Evolutionary conservation across 2,888 invertebrate species (phyloP).

Genomic region (Amphiduros pacificus): DNA sequence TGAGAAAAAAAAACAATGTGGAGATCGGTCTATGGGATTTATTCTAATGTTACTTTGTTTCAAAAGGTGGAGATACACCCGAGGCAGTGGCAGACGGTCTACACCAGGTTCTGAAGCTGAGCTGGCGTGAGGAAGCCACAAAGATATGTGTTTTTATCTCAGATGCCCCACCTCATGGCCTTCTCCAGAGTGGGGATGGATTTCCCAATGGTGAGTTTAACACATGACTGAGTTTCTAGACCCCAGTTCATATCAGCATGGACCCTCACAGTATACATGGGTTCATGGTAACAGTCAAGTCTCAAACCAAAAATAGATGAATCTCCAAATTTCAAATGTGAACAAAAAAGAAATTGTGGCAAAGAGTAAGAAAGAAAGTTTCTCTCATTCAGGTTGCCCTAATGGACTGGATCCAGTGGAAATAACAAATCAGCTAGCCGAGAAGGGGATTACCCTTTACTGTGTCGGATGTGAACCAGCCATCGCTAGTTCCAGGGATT

Average conservation of each 20-base stretch:
- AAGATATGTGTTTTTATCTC: conserved; percentile 50
- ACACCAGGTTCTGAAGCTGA: conserved; percentile 44
- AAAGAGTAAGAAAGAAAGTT: too few species aligned
- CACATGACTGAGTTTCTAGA: too few species aligned
- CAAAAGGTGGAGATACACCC: conserved; percentile 43
- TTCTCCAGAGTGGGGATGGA: conserved; percentile 33
- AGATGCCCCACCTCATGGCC: conserved; percentile 53
- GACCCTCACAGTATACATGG: too few species aligned
- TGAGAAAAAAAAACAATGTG: too few species aligned
- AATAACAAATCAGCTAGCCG: conserved; percentile 38
- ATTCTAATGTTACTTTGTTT: neutral
- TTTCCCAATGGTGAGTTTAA: conserved; percentile 37
- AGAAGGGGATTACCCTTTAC: conserved; percentile 49
- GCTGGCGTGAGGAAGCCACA: conserved; percentile 47
- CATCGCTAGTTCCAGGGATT: conserved; percentile 43
- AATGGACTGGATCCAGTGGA: conserved; percentile 47
- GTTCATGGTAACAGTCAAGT: too few species aligned
- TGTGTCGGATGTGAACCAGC: conserved; percentile 49
- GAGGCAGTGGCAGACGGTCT: conserved; percentile 53
- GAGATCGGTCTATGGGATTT: too few species aligned
- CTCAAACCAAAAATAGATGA: too few species aligned
- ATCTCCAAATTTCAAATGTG: too few species aligned
- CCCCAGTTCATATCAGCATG: too few species aligned
- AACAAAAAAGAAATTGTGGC: too few species aligned
- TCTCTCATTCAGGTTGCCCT: conserved; percentile 39